phyloP scores from a whole-genome alignment of 2,797 vertebrate species.

The Odontamblyopus rebecca region DNA sequence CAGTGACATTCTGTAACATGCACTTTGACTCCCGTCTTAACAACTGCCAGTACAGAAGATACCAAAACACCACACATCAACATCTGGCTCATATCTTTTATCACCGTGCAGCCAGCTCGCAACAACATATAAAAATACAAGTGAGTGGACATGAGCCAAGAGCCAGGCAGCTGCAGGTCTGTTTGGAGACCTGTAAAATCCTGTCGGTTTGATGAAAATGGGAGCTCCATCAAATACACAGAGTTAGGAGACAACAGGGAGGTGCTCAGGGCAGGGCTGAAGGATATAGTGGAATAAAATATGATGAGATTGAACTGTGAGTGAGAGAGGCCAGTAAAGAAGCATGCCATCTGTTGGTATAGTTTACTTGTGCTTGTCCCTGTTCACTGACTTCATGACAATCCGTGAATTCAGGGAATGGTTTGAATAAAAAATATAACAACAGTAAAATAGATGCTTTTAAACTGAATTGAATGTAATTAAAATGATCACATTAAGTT shows the following conservation, averaged over 20 bases:
- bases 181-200: constrained; percentile 34
- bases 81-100: constrained; percentile 47
- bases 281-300: background rate
- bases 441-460: background rate
- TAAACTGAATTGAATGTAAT: background rate
- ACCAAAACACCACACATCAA: constrained; percentile 26
- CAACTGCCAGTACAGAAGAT: background rate
- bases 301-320: constrained; percentile 3
- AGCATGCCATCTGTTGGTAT: background rate
- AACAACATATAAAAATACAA: constrained; percentile 28
- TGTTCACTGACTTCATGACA: background rate
- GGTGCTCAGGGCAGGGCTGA: background rate
- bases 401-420: background rate
- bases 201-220: constrained; percentile 25
- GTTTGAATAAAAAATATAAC: background rate
- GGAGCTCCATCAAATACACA: constrained; percentile 16
- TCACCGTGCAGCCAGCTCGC: constrained; percentile 38
- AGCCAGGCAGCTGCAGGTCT: constrained; percentile 29
- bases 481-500: no score
- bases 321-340: background rate
- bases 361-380: background rate
- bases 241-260: constrained; percentile 13
- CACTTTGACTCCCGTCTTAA: constrained; percentile 12
- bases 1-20: constrained; percentile 16
- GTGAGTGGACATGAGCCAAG: constrained; percentile 45